These are phyloP conservation scores for Agrotis exclamationis DNA, from an alignment of 2,888 invertebrate genomes.

Conservation along the genomic window DNA sequence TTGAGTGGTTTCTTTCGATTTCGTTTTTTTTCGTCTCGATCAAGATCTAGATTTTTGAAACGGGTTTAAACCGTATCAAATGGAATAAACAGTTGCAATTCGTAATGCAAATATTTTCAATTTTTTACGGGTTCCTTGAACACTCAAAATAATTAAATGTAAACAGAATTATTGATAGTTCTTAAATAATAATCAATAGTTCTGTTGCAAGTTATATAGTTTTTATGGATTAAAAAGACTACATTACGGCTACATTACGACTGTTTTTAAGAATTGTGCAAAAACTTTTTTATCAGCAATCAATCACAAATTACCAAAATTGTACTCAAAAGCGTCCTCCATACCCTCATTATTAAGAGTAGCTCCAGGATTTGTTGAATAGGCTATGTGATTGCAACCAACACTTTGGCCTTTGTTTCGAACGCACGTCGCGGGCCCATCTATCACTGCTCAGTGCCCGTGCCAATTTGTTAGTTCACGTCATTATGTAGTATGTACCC, in stretches of 20 bases:
- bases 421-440: conserved; percentile 82
- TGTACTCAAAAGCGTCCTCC: conserved; percentile 57
- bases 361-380: conserved; percentile 81
- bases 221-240: background rate
- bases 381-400: conserved; percentile 86
- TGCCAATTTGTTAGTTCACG: conserved; percentile 84
- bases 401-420: conserved; percentile 87
- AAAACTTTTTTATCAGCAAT: background rate
- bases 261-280: accelerated
- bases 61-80: conserved; percentile 15
- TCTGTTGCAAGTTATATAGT: background rate
- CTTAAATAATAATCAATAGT: no score
- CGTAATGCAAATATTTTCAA: background rate
- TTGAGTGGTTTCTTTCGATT: conserved; percentile 5
- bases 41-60: conserved; percentile 26
- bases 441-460: conserved; percentile 83
- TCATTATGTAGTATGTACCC: conserved; percentile 79
- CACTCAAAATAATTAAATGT: background rate
- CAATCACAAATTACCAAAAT: conserved; percentile 5
- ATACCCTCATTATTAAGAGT: conserved; percentile 51
- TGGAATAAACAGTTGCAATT: conserved; percentile 2
- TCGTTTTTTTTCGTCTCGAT: conserved; percentile 1
- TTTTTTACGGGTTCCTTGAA: background rate
- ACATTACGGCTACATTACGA: no score
- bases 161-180: background rate